A percentile compares a stretch with the other conserved stretches of the same genome.
Evolutionary conservation across 2,113 vertebrate species (phyloP).

Genomic region (Passer domesticus): DNA sequence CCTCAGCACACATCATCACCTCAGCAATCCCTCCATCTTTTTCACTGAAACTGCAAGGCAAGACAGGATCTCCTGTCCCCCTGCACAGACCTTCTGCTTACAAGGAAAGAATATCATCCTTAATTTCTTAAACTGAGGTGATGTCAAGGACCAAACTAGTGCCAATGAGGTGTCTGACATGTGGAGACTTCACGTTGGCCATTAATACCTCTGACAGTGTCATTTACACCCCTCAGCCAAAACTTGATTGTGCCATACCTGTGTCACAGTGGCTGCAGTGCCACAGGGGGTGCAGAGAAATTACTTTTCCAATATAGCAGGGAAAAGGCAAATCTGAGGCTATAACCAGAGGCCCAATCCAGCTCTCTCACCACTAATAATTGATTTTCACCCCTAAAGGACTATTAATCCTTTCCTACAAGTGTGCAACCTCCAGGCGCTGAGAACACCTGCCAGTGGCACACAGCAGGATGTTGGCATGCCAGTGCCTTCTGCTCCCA

Average conservation of each 20-base stretch:
- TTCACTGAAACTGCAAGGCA: background rate
- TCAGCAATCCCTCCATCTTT: background rate
- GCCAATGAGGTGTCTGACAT: background rate
- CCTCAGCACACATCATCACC: background rate
- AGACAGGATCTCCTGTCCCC: background rate
- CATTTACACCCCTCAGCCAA: background rate
- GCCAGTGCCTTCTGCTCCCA: background rate
- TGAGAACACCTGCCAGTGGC: background rate
- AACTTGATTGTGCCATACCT: rapidly evolving
- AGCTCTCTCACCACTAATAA: background rate
- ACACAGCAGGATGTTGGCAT: background rate
- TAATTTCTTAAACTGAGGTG: background rate
- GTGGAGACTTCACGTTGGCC: background rate
- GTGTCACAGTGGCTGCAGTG: rapidly evolving
- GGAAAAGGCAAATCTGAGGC: background rate
- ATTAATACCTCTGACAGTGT: background rate
- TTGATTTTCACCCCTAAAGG: background rate
- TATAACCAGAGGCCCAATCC: background rate
- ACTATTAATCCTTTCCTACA: background rate
- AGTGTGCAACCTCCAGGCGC: background rate
- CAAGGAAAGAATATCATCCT: background rate
- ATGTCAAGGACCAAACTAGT: background rate
- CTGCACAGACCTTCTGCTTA: background rate
- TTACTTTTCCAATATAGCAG: background rate
- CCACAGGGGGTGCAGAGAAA: rapidly evolving